Percentiles rank a stretch among this genome's conserved stretches.
Evolutionary conservation across 1,140 invertebrate genomes (phyloP).

Genomic region (Brachionus sp.): DNA sequence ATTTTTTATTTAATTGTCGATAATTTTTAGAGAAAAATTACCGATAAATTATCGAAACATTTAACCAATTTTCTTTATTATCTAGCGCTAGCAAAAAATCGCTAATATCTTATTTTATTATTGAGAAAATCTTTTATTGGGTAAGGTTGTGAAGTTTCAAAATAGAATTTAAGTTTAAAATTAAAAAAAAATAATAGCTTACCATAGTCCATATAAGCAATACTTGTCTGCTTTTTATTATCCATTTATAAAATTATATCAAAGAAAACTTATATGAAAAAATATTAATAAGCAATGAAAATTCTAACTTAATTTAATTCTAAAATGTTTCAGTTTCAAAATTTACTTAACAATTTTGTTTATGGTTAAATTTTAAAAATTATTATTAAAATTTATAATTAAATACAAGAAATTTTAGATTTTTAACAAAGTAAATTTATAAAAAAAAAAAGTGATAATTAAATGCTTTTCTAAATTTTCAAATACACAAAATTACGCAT

Average conservation of each 20-base stretch:
- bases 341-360: neutral
- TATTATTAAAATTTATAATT: neutral
- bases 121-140: no score
- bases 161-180: neutral
- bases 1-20: no score
- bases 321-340: neutral
- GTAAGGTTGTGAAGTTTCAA: neutral
- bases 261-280: neutral
- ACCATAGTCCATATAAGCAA: neutral
- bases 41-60: no score
- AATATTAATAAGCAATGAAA: neutral
- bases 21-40: no score
- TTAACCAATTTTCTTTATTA: no score
- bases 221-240: neutral
- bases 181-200: neutral
- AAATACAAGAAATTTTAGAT: no score
- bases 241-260: neutral
- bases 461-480: no score
- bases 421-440: no score
- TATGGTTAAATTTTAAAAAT: neutral
- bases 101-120: no score
- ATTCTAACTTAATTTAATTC: neutral
- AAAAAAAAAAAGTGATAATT: no score
- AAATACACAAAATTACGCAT: no score
- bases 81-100: no score